phyloP scores from a whole-genome alignment of 1,140 invertebrate genomes.

The Scaptomyza hsui region DNA sequence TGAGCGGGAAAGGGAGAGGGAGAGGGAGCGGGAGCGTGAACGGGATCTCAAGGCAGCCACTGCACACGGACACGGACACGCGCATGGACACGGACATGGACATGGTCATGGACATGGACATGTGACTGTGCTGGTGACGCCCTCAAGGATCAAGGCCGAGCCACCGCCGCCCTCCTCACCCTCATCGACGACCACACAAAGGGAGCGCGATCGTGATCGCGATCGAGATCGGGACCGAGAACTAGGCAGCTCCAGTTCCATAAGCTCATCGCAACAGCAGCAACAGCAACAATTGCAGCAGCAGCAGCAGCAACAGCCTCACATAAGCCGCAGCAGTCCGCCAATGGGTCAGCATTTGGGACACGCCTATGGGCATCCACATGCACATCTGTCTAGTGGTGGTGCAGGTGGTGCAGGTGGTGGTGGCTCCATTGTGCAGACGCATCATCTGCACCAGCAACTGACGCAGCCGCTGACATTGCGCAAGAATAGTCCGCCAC shows the following conservation, averaged over 20 bases:
- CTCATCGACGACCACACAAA: constrained; percentile 56
- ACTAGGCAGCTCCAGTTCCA: constrained; percentile 24
- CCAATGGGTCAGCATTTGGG: constrained; percentile 29
- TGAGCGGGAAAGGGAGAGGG: constrained; percentile 61
- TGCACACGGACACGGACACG: constrained; percentile 73
- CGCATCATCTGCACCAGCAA: constrained; percentile 80
- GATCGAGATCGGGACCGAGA: constrained; percentile 36
- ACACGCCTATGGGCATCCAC: constrained; percentile 35
- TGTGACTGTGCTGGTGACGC: constrained; percentile 82
- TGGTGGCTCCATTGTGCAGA: constrained; percentile 63
- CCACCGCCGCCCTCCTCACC: constrained; percentile 78
- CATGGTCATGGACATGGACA: constrained; percentile 71
- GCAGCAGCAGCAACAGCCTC: constrained; percentile 37
- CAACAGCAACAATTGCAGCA: constrained; percentile 51
- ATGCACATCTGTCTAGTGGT: constrained; percentile 54
- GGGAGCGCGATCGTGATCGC: constrained; percentile 38
- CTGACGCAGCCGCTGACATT: constrained; percentile 76
- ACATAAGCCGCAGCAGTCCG: constrained; percentile 66
- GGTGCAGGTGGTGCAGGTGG: constrained; percentile 41
- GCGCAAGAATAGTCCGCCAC: constrained; percentile 77
- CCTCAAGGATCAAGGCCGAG: constrained; percentile 82
- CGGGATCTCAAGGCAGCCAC: constrained; percentile 78
- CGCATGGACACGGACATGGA: constrained; percentile 67
- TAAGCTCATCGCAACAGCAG: constrained; percentile 19
- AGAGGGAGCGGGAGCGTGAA: constrained; percentile 53